Conservation (phyloP, 1,140 invertebrate species). For the Tribolium castaneum region DNA sequence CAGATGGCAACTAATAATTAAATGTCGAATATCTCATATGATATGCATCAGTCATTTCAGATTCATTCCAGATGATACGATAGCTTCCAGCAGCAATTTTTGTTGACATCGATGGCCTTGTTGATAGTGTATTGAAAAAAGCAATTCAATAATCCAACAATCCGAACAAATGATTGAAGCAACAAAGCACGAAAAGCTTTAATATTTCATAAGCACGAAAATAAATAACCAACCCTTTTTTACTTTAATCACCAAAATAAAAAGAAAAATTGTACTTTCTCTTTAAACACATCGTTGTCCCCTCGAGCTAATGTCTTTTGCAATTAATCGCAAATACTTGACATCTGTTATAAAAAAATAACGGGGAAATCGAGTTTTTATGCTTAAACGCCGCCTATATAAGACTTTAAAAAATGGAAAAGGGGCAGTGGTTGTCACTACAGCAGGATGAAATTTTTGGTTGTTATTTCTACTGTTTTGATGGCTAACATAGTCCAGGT, state of each 20-base stretch:
- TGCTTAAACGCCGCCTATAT: neutral
- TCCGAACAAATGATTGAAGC: neutral
- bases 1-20: neutral
- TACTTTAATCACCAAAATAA: neutral
- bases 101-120: neutral
- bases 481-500: neutral
- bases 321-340: no score
- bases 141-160: neutral
- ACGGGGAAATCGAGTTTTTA: slow-evolving; percentile 12
- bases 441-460: neutral
- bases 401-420: neutral
- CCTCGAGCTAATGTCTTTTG: neutral
- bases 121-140: neutral
- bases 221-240: neutral
- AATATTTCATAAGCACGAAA: neutral
- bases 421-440: neutral
- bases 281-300: neutral
- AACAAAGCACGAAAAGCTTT: neutral
- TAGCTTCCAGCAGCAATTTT: neutral
- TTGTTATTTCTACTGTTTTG: neutral
- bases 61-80: neutral
- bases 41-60: neutral
- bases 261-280: neutral
- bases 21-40: neutral
- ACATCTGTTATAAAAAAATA: no score